Percentiles rank a stretch among this genome's conserved stretches.
Evolutionary conservation across 2,797 vertebrate species (phyloP).

Genomic region (Rhinella marina): DNA sequence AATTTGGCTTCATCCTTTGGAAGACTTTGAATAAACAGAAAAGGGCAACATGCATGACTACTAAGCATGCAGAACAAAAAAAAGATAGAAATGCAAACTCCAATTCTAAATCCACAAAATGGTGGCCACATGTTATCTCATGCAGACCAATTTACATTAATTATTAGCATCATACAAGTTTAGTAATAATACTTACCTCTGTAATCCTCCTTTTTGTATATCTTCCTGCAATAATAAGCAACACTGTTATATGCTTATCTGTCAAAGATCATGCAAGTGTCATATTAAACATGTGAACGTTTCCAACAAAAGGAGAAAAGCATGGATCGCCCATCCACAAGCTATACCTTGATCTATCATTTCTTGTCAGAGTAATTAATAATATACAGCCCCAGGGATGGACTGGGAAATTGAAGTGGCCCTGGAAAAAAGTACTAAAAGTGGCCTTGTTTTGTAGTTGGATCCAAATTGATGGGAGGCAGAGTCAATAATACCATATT

Average conservation of each 20-base stretch:
- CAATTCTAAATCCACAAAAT: background rate
- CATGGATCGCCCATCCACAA: too few relatives aligned
- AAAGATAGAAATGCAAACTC: background rate
- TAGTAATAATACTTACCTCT: slow-evolving; percentile 80
- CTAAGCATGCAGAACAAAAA: background rate
- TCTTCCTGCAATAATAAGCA: slow-evolving; percentile 81
- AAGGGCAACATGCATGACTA: slow-evolving; percentile 17
- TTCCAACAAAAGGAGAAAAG: too few relatives aligned
- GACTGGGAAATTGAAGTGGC: too few relatives aligned
- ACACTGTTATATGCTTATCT: slow-evolving; percentile 46
- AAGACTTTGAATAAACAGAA: background rate
- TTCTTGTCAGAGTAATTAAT: too few relatives aligned
- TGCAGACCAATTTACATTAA: background rate
- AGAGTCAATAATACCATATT: too few relatives aligned
- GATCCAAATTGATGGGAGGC: too few relatives aligned
- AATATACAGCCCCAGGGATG: too few relatives aligned
- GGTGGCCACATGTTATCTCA: background rate
- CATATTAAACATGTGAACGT: background rate
- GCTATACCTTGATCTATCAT: too few relatives aligned
- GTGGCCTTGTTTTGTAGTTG: too few relatives aligned
- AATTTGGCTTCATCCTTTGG: background rate
- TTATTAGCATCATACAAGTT: background rate
- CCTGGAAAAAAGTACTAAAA: too few relatives aligned
- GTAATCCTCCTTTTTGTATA: slow-evolving; percentile 87
- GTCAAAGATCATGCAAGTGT: background rate